Evolutionary conservation across 2,888 invertebrate genomes (phyloP), one percentile per base, ranked within the genome.

Genomic region (Pristionchus arcanus): DNA sequence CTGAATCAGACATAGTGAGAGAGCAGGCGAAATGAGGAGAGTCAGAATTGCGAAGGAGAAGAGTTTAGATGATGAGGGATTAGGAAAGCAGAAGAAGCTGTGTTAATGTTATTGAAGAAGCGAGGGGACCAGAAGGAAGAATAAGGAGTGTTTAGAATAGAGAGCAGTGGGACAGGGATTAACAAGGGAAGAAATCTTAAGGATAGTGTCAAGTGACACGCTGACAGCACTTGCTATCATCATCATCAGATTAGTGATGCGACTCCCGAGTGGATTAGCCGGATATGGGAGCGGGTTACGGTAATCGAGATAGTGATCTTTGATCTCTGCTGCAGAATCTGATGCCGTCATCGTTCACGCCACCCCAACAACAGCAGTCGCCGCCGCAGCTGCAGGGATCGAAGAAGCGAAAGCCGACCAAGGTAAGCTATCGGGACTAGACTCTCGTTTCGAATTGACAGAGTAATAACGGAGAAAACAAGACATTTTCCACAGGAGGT

Each of bases 381-480:
- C 87, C 87, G 25, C 87, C 87, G 37, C 87, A 55, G n/a, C 71
- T 66, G 28, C 31, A 37, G 21, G 94, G 94, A n/a, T 90, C 92
- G 74, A 74, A 93, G 34, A 94, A 94, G 90, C 90, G 94, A 31
- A 94, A 94, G 89, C 93, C 93, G 34, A 92, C 92, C 31, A 93
- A 94, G 66, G 92, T 89, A 34, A 83, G 83, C 66, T 66, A 34
- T 87, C 49, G 49, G 49, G 34, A 68, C 21, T 63, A 63, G 49
- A 53, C 13, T 53, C 25, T 42, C 21, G 37, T 55, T 21, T 81
- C 49, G 81, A 49, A 4, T 37, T 15, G 37, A 7, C 1, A 21
- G 28, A 71, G n/a, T n/a, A 28, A 28, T 28, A 49, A 13, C 28
- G 25, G 66, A 66, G 28, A 66, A 66, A 28, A 25, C 25, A 16